Conservation (phyloP, 2,113 vertebrate species). For the Scatophagus argus region DNA sequence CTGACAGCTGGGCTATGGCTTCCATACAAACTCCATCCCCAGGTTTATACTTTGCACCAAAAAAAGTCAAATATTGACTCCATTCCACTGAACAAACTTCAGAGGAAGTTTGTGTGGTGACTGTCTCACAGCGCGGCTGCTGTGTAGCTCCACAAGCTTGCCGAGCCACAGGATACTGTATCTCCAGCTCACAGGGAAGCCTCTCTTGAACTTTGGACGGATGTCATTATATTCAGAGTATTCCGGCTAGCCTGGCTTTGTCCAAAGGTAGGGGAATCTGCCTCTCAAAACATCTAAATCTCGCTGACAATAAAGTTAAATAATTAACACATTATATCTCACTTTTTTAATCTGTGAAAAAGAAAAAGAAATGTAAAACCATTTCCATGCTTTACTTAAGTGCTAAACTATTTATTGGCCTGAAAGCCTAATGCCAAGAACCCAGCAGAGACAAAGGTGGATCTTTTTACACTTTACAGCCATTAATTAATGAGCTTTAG, state of each 20-base stretch:
- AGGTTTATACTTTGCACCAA: neutral
- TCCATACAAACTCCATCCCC: conserved; percentile 32
- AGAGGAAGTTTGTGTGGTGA: conserved; percentile 37
- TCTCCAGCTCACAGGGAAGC: conserved; percentile 37
- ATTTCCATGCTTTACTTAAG: neutral
- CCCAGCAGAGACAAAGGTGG: neutral
- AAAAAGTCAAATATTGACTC: conserved; percentile 56
- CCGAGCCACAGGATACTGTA: conserved; percentile 12
- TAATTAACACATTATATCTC: neutral
- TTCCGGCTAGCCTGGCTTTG: neutral
- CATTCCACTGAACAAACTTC: conserved; percentile 58
- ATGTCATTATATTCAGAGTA: conserved; percentile 14
- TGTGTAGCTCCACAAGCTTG: conserved; percentile 2
- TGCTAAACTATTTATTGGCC: neutral
- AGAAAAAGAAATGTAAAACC: neutral
- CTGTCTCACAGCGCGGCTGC: conserved; percentile 19
- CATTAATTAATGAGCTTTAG: neutral
- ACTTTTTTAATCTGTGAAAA: neutral
- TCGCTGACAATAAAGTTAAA: too few species aligned
- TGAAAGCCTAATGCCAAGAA: neutral
- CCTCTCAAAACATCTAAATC: neutral
- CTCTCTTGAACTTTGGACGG: conserved; percentile 36
- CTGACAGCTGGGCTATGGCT: conserved; percentile 32
- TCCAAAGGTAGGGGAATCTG: neutral
- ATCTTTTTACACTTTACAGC: neutral